Conservation (phyloP, 2,888 invertebrate genomes). For the Cheilosia vernalis region DNA sequence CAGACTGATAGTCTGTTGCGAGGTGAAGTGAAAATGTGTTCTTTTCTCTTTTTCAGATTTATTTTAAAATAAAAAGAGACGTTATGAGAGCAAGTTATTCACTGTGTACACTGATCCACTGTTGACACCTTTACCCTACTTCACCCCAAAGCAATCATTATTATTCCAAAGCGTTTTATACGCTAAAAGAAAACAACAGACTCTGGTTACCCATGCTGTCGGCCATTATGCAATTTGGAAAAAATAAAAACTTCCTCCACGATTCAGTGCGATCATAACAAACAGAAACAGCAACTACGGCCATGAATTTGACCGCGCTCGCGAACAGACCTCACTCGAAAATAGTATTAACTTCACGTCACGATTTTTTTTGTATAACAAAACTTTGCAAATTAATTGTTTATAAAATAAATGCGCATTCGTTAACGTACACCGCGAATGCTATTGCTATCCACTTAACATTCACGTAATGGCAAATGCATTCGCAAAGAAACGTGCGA, state of each 20-base stretch:
- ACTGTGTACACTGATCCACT: no score
- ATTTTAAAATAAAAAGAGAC: no score
- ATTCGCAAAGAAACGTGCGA: conserved; percentile 14
- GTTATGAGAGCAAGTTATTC: no score
- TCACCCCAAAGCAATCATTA: conserved; percentile 57
- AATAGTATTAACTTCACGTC: conserved; percentile 55
- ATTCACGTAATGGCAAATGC: conserved; percentile 36
- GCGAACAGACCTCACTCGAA: conserved; percentile 30
- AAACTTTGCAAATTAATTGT: conserved; percentile 54
- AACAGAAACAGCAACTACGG: conserved; percentile 22
- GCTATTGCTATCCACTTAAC: conserved; percentile 9
- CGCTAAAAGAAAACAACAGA: not conserved
- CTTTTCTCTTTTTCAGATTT: no score
- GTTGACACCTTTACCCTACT: no score
- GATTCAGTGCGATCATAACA: conserved; percentile 43
- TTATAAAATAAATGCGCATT: conserved; percentile 49
- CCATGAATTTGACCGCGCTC: conserved; percentile 68
- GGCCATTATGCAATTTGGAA: conserved; percentile 46
- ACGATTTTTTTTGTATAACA: conserved; percentile 46
- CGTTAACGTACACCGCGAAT: conserved; percentile 46
- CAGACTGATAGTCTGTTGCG: no score
- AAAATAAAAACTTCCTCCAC: conserved; percentile 37
- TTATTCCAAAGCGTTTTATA: conserved; percentile 29
- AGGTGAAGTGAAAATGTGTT: no score
- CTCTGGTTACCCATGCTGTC: not conserved